Conservation (phyloP, 35 echinoderm and acorn worm species). For the Amphiura filiformis region DNA sequence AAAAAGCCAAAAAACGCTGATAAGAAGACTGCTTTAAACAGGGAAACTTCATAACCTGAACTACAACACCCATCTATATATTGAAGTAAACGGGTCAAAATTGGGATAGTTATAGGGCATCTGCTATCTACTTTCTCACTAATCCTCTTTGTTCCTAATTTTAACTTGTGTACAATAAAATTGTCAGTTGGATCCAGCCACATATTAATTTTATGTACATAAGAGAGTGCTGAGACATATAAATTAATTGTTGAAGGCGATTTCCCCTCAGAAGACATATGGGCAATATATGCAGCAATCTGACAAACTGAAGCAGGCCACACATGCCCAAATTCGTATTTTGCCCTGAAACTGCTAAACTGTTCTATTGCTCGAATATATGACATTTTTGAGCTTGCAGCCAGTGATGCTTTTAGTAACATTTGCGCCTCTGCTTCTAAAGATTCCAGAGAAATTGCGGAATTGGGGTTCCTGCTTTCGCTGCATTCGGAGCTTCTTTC, state of each 20-base stretch:
- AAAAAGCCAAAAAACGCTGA: neutral
- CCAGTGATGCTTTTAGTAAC: neutral
- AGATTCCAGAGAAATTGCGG: conserved; percentile 8
- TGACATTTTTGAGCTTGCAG: neutral
- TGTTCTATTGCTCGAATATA: neutral
- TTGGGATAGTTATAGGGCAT: neutral
- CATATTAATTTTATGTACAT: neutral
- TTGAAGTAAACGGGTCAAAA: neutral
- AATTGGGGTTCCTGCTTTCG: neutral
- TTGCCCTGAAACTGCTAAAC: neutral
- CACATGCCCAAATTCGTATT: neutral
- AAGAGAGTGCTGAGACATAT: neutral
- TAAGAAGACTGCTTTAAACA: neutral
- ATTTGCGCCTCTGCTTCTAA: neutral
- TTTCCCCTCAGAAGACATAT: neutral
- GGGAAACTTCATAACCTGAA: neutral
- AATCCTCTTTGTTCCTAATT: neutral
- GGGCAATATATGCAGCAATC: neutral
- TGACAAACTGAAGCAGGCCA: neutral
- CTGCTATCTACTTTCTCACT: neutral
- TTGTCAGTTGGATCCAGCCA: neutral
- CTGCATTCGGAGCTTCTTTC: neutral
- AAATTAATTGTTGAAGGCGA: neutral
- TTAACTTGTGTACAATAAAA: conserved; percentile 2
- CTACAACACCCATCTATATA: neutral